phyloP scores from a whole-genome alignment of 1,140 invertebrate genomes.

The Aleiodes sp. region DNA sequence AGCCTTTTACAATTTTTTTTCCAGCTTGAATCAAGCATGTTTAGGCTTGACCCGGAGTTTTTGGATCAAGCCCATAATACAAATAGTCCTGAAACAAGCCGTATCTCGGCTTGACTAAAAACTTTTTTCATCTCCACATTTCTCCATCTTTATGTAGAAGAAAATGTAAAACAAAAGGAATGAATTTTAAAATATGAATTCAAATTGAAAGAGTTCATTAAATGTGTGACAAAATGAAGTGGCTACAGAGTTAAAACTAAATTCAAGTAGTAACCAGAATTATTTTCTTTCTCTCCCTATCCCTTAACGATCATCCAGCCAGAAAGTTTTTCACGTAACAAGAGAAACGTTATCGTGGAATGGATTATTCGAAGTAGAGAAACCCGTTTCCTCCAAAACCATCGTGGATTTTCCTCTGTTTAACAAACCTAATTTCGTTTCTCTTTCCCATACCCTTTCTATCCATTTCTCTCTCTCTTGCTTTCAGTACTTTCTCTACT shows the following conservation, averaged over 20 bases:
- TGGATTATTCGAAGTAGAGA: slow-evolving; percentile 4
- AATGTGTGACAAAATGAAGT: not conserved
- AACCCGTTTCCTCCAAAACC: not conserved
- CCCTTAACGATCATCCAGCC: slow-evolving; percentile 5
- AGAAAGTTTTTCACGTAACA: not conserved
- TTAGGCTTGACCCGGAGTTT: too few species aligned
- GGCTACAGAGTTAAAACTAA: not conserved
- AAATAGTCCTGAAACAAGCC: too few species aligned
- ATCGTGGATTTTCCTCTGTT: slow-evolving; percentile 16
- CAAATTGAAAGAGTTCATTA: not conserved
- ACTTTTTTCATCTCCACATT: too few species aligned
- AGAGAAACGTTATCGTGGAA: not conserved
- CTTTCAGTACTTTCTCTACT: too few species aligned
- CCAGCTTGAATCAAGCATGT: too few species aligned
- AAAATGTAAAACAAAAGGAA: too few species aligned
- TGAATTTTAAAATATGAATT: too few species aligned
- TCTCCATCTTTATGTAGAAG: too few species aligned
- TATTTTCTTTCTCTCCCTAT: not conserved
- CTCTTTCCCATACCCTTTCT: not conserved
- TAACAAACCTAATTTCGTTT: slow-evolving; percentile 18
- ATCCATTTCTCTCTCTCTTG: too few species aligned
- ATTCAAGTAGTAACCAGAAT: not conserved
- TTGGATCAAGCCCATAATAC: too few species aligned
- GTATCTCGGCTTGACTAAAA: too few species aligned
- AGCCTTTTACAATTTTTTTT: too few species aligned